A percentile compares a stretch with the other conserved stretches of the same genome.
phyloP scores from a whole-genome alignment of 2,888 invertebrate genomes.

The Hydropsyche betteni region DNA sequence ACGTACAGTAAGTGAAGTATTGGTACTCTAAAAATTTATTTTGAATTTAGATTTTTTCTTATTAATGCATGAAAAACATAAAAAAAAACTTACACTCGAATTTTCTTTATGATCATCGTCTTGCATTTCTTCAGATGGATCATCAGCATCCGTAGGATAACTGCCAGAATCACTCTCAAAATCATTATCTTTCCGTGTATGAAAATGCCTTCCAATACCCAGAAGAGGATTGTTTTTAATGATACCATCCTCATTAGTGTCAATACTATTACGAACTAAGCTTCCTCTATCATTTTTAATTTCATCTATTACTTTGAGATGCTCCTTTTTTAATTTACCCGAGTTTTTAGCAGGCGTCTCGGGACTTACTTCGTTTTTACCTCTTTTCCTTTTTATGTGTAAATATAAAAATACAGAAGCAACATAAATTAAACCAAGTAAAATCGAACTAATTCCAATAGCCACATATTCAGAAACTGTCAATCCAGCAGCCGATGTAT shows the following conservation, averaged over 20 bases:
- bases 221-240: slow-evolving; percentile 82
- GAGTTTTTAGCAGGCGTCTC: slow-evolving; percentile 48
- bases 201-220: slow-evolving; percentile 70
- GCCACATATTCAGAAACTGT: slow-evolving; percentile 82
- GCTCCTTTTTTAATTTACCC: slow-evolving; percentile 55
- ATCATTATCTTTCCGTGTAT: slow-evolving; percentile 59
- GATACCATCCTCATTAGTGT: slow-evolving; percentile 72
- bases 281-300: slow-evolving; percentile 57
- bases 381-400: slow-evolving; percentile 75
- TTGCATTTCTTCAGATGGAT: slow-evolving; percentile 61
- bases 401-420: slow-evolving; percentile 85
- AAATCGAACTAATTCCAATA: slow-evolving; percentile 82
- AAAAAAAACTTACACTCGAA: slow-evolving; percentile 5
- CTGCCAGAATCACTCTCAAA: slow-evolving; percentile 68
- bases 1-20: slow-evolving; percentile 79
- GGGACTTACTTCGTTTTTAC: slow-evolving; percentile 55
- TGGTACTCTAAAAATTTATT: slow-evolving; percentile 47
- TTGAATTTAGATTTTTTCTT: background rate
- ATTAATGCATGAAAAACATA: slow-evolving; percentile 4
- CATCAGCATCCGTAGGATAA: slow-evolving; percentile 74
- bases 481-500: slow-evolving; percentile 69
- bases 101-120: slow-evolving; percentile 54
- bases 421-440: slow-evolving; percentile 88
- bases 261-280: slow-evolving; percentile 54
- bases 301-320: slow-evolving; percentile 54